A percentile compares a stretch with the other conserved stretches of the same genome.
phyloP scores from a whole-genome alignment of 2,888 invertebrate genomes.

The Lithophane semibrunnea region DNA sequence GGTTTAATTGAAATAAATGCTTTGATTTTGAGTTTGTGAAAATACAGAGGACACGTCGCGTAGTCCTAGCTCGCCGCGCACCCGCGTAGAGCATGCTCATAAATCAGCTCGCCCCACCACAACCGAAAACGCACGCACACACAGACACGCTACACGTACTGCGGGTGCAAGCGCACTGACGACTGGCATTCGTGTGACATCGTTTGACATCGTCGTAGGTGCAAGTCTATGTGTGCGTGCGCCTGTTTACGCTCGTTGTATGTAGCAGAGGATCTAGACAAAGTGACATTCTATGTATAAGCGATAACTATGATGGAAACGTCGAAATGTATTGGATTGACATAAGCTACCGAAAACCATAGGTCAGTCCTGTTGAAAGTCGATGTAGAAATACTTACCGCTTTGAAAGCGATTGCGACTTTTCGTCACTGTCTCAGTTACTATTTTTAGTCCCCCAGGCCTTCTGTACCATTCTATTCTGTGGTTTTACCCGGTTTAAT shows the following conservation, averaged over 20 bases:
- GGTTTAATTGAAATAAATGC: too few relatives aligned
- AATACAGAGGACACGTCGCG: too few relatives aligned
- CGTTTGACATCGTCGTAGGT: neutral
- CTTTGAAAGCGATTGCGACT: neutral
- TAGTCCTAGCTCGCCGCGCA: too few relatives aligned
- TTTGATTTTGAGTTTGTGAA: too few relatives aligned
- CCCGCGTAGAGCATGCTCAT: too few relatives aligned
- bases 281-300: neutral
- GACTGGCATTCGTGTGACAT: neutral
- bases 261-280: neutral
- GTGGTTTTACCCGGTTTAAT: slow-evolving; percentile 35
- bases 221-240: neutral
- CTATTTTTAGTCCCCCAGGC: neutral
- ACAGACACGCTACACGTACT: neutral
- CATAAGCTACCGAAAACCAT: neutral
- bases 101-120: too few relatives aligned
- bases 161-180: neutral
- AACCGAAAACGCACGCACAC: neutral
- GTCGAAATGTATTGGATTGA: neutral
- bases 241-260: neutral
- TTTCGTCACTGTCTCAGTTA: neutral
- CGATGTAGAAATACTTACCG: too few relatives aligned
- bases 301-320: too few relatives aligned
- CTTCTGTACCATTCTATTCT: neutral
- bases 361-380: neutral